phyloP scores from a whole-genome alignment of 2,888 invertebrate species.

The Drosophila niveifrons region DNA sequence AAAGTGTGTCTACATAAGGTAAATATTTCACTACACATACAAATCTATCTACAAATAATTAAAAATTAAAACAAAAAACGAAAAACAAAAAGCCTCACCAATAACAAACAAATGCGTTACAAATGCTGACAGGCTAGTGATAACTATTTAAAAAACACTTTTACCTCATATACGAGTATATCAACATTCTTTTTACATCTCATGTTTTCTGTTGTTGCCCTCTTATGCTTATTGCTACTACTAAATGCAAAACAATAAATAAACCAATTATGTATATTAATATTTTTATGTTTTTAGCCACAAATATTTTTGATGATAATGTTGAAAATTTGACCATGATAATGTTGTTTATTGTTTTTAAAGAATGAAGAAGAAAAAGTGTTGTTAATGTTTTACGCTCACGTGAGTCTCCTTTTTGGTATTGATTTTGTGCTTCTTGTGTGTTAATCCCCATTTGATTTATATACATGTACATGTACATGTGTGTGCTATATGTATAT shows the following conservation, averaged over 20 bases:
- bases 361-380: conserved; percentile 49
- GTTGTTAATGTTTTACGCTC: conserved; percentile 82
- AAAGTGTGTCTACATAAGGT: conserved; percentile 71
- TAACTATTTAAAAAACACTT: conserved; percentile 59
- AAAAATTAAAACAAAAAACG: neutral
- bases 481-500: conserved; percentile 1
- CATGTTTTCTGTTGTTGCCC: conserved; percentile 72
- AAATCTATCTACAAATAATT: conserved; percentile 13
- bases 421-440: conserved; percentile 74
- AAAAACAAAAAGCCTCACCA: neutral
- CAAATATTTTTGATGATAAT: conserved; percentile 49
- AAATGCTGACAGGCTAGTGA: conserved; percentile 73
- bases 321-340: conserved; percentile 72
- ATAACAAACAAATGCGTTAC: conserved; percentile 22
- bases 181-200: conserved; percentile 53
- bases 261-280: conserved; percentile 29
- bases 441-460: conserved; percentile 62
- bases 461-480: conserved; percentile 16
- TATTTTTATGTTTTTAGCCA: conserved; percentile 47
- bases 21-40: conserved; percentile 66
- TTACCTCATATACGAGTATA: conserved; percentile 50
- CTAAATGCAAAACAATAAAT: conserved; percentile 26
- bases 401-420: conserved; percentile 82
- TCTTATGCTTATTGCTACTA: conserved; percentile 68
- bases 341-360: conserved; percentile 69